Conservation (phyloP, 2,113 vertebrate species). For the Neolamprologus devosi region DNA sequence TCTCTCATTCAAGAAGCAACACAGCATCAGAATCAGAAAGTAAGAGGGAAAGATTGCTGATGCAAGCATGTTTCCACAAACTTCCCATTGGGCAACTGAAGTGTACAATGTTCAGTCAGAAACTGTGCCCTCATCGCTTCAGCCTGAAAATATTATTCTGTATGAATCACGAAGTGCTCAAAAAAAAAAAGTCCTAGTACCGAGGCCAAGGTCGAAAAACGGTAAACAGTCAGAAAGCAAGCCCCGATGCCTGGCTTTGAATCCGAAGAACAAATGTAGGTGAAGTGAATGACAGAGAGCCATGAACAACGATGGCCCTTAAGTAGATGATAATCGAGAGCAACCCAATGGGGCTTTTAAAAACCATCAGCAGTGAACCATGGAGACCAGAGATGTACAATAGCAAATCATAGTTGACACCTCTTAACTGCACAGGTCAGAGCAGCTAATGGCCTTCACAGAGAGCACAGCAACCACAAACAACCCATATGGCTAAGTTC, state of each 20-base stretch:
- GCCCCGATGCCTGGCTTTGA: neutral
- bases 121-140: neutral
- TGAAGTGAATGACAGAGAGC: conserved; percentile 30
- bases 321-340: conserved; percentile 53
- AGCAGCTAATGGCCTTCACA: conserved; percentile 46
- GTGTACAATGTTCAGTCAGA: neutral
- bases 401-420: conserved; percentile 47
- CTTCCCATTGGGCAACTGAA: neutral
- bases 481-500: conserved; percentile 17
- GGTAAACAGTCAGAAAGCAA: neutral
- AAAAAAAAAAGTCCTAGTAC: neutral
- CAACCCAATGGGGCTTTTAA: conserved; percentile 46
- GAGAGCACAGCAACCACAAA: conserved; percentile 44
- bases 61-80: neutral
- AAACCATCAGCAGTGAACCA: conserved; percentile 50
- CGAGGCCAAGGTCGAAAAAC: neutral
- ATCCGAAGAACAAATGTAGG: conserved; percentile 6
- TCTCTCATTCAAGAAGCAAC: neutral
- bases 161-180: neutral
- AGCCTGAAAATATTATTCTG: neutral
- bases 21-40: neutral
- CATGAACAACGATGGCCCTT: neutral
- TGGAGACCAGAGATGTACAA: conserved; percentile 34
- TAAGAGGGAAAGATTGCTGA: neutral
- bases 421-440: conserved; percentile 49